Conservation (phyloP, 2,113 vertebrate species). For the Rhinichthys klamathensis region DNA sequence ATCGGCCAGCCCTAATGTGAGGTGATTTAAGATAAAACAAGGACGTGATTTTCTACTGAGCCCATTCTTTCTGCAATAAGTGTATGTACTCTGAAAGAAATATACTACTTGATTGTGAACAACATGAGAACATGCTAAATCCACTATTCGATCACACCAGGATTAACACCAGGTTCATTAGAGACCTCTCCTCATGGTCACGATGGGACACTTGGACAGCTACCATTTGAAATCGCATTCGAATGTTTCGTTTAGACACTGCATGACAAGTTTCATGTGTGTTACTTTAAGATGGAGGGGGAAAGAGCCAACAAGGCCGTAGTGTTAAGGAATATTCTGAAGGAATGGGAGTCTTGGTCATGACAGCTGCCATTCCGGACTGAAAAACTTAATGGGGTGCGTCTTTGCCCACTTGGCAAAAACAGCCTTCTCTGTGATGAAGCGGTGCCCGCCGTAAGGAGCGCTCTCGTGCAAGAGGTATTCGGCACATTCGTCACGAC, state of each 20-base stretch:
- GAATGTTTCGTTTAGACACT: conserved; percentile 13
- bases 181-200: conserved; percentile 3
- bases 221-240: conserved; percentile 15
- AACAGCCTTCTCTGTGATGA: conserved; percentile 96
- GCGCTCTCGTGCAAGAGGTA: conserved; percentile 94
- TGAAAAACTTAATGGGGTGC: conserved; percentile 91
- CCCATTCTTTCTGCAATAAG: background rate
- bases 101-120: conserved; percentile 8
- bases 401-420: conserved; percentile 95
- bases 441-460: conserved; percentile 93
- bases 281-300: conserved; percentile 34
- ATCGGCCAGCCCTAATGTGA: conserved; percentile 9
- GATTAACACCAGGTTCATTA: background rate
- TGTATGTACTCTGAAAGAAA: conserved; percentile 23
- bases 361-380: conserved; percentile 90
- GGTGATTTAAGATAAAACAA: background rate
- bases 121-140: conserved; percentile 35
- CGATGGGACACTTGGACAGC: background rate
- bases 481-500: conserved; percentile 91
- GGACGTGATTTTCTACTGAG: conserved; percentile 42
- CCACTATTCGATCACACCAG: background rate
- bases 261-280: conserved; percentile 20
- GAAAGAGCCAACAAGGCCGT: background rate
- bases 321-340: background rate
- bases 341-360: conserved; percentile 71